Conservation (phyloP, 64 coral and sea anemone species). For the Trachythela sp. region DNA sequence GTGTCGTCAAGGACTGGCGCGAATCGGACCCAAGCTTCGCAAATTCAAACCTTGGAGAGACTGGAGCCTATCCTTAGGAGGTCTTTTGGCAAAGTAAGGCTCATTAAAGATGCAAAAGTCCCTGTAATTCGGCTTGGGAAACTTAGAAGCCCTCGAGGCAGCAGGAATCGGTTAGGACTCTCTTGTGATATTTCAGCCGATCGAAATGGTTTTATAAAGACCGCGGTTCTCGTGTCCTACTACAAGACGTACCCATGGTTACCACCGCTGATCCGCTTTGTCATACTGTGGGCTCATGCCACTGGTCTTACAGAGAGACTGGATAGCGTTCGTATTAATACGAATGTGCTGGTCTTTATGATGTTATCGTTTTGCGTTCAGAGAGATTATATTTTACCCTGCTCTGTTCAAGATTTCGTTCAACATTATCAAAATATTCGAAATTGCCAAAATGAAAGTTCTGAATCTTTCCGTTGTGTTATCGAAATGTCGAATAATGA, state of each 20-base stretch:
- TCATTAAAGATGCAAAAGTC: conserved; percentile 11
- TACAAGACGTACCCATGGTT: not conserved
- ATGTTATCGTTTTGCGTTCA: not conserved
- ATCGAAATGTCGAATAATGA: too few species aligned
- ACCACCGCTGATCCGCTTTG: conserved; percentile 4
- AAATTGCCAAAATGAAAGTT: not conserved
- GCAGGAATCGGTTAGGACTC: not conserved
- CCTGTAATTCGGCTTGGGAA: not conserved
- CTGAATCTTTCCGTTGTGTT: not conserved
- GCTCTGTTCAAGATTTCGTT: not conserved
- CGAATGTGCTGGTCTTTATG: not conserved
- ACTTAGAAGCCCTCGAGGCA: not conserved
- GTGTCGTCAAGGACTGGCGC: not conserved
- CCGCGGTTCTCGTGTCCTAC: not conserved
- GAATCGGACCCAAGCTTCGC: not conserved
- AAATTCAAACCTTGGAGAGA: not conserved
- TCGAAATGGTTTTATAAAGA: not conserved
- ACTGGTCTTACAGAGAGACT: not conserved
- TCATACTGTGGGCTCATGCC: not conserved
- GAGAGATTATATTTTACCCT: not conserved
- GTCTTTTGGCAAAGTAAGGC: not conserved
- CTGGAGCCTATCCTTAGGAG: not conserved
- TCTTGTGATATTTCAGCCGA: conserved; percentile 12
- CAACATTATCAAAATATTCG: not conserved
- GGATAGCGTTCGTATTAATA: not conserved